Percentiles rank a stretch among this genome's conserved stretches.
phyloP scores from a whole-genome alignment of 2,888 invertebrate genomes.

The Lycaena phlaeas region DNA sequence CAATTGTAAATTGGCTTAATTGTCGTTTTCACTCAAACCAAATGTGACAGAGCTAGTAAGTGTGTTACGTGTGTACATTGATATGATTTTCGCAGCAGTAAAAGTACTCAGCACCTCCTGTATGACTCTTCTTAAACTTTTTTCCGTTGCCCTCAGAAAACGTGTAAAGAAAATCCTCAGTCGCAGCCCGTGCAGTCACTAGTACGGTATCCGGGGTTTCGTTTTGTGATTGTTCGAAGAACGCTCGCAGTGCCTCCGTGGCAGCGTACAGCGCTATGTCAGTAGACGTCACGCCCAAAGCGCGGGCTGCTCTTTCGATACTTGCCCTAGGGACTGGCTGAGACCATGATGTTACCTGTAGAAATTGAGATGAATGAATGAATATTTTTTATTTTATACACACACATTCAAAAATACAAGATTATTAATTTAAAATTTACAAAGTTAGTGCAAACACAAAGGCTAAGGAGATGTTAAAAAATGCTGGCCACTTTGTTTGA shows the following conservation, averaged over 20 bases:
- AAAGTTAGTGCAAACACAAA: too few species aligned
- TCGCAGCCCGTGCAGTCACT: slow-evolving; percentile 75
- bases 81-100: too few species aligned
- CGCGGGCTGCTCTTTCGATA: slow-evolving; percentile 71
- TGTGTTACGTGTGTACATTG: too few species aligned
- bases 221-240: slow-evolving; percentile 69
- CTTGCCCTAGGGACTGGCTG: slow-evolving; percentile 72
- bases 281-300: slow-evolving; percentile 74
- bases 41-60: too few species aligned
- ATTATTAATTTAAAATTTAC: too few species aligned
- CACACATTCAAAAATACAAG: too few species aligned
- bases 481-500: too few species aligned
- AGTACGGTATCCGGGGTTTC: slow-evolving; percentile 73
- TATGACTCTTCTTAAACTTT: slow-evolving; percentile 67
- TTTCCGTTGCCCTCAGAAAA: slow-evolving; percentile 59
- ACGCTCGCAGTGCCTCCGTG: slow-evolving; percentile 76
- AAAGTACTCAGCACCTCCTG: slow-evolving; percentile 68
- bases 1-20: too few species aligned
- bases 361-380: too few species aligned
- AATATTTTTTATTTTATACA: too few species aligned
- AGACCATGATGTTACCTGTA: slow-evolving; percentile 79
- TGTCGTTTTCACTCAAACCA: too few species aligned
- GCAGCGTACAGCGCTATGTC: slow-evolving; percentile 77
- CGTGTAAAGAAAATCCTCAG: slow-evolving; percentile 70
- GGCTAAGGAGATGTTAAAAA: too few species aligned